Evolutionary conservation across 2,888 invertebrate genomes (phyloP).

Genomic region (Kuschelorhynchus macadamiae): DNA sequence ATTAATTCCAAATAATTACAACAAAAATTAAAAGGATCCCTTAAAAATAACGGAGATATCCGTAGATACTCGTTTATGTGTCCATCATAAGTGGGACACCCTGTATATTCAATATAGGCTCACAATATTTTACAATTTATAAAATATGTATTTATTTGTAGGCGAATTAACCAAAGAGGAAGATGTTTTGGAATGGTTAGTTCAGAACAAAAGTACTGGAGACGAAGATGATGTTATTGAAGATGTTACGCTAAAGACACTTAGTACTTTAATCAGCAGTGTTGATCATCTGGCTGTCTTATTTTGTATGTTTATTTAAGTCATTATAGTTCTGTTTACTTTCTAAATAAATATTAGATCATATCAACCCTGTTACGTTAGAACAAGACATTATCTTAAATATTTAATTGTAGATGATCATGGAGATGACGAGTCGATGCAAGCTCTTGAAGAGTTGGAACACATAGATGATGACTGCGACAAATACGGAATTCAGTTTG

Average conservation of each 20-base stretch:
- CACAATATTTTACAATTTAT: too few relatives aligned
- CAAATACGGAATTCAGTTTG: constrained; percentile 92
- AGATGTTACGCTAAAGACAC: constrained; percentile 91
- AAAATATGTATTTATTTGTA: too few relatives aligned
- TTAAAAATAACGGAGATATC: too few relatives aligned
- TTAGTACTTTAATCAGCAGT: constrained; percentile 89
- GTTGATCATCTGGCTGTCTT: constrained; percentile 93
- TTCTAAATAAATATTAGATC: too few relatives aligned
- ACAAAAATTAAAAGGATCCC: too few relatives aligned
- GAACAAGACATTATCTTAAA: too few relatives aligned
- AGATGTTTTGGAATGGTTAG: constrained; percentile 93
- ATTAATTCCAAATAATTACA: too few relatives aligned
- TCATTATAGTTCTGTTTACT: background rate
- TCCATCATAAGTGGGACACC: too few relatives aligned
- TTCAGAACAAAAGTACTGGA: constrained; percentile 92
- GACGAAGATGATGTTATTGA: constrained; percentile 96
- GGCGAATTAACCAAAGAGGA: constrained; percentile 92
- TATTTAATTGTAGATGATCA: constrained; percentile 81
- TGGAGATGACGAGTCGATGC: constrained; percentile 90
- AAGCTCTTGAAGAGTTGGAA: constrained; percentile 87
- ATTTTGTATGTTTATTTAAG: constrained; percentile 80
- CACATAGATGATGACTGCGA: constrained; percentile 96
- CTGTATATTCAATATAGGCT: too few relatives aligned
- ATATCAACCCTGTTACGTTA: too few relatives aligned
- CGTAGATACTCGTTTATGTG: too few relatives aligned